These are phyloP conservation scores for Nothoprocta pentlandii DNA, from an alignment of 2,113 vertebrate genomes.

Conservation along the genomic window DNA sequence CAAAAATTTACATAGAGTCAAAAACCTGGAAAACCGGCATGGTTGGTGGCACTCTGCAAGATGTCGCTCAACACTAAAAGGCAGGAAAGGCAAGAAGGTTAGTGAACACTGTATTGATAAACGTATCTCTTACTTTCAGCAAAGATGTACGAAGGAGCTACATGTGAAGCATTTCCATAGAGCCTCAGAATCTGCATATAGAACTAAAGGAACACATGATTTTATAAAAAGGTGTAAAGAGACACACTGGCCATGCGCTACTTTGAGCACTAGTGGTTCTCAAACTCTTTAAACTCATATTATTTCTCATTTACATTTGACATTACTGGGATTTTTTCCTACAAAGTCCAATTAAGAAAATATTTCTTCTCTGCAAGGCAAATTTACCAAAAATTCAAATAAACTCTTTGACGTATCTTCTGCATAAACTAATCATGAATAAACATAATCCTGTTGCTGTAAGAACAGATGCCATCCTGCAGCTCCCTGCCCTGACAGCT, in stretches of 20 bases:
- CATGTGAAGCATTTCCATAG: background rate
- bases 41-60: slow-evolving; percentile 29
- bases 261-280: background rate
- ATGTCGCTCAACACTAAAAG: slow-evolving; percentile 20
- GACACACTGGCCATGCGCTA: background rate
- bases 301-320: slow-evolving; percentile 66
- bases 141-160: background rate
- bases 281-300: slow-evolving; percentile 55
- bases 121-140: slow-evolving; percentile 37
- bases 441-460: slow-evolving; percentile 71
- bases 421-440: slow-evolving; percentile 74
- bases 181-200: background rate
- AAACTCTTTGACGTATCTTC: slow-evolving; percentile 70
- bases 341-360: slow-evolving; percentile 71
- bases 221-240: slow-evolving; percentile 30
- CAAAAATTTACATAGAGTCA: slow-evolving; percentile 52
- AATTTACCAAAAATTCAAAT: slow-evolving; percentile 76
- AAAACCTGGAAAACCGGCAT: slow-evolving; percentile 33
- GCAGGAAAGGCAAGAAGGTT: background rate
- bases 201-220: background rate
- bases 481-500: slow-evolving; percentile 51
- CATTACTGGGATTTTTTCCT: slow-evolving; percentile 51
- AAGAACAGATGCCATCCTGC: slow-evolving; percentile 67
- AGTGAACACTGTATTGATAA: slow-evolving; percentile 6
- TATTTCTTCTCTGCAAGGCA: slow-evolving; percentile 64